These are phyloP conservation scores for Panopea generosa DNA, from an alignment of 2,888 invertebrate genomes.

Conservation along the genomic window DNA sequence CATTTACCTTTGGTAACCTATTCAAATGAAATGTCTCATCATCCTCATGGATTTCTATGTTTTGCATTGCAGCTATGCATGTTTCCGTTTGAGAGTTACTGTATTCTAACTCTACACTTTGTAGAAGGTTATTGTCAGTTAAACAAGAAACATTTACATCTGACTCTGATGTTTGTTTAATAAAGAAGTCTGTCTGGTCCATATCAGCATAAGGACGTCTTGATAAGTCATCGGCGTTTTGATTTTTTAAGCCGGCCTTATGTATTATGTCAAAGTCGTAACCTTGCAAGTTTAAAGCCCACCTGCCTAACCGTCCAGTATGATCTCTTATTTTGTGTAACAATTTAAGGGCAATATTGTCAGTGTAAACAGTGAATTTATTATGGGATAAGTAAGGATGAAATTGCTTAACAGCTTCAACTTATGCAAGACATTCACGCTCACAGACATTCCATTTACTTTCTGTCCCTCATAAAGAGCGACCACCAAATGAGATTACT, in stretches of 20 bases:
- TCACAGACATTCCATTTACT: slow-evolving; percentile 56
- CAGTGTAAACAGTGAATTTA: slow-evolving; percentile 50
- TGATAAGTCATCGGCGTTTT: slow-evolving; percentile 41
- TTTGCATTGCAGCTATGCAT: too few relatives aligned
- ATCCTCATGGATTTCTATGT: too few relatives aligned
- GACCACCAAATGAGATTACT: slow-evolving; percentile 61
- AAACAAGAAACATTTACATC: slow-evolving; percentile 5
- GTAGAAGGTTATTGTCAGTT: slow-evolving; percentile 4
- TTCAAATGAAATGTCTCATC: too few relatives aligned
- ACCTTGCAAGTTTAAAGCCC: slow-evolving; percentile 38
- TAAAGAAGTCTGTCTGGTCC: background rate
- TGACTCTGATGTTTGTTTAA: background rate
- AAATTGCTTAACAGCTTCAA: slow-evolving; percentile 59
- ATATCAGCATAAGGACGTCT: slow-evolving; percentile 24
- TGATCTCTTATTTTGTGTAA: slow-evolving; percentile 33
- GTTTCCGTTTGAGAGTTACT: too few relatives aligned
- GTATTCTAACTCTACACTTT: too few relatives aligned
- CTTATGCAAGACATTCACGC: slow-evolving; percentile 61
- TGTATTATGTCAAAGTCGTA: slow-evolving; percentile 35
- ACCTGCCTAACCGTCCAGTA: slow-evolving; percentile 34
- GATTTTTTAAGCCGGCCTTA: slow-evolving; percentile 38
- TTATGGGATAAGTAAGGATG: slow-evolving; percentile 49
- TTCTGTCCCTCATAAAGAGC: slow-evolving; percentile 21
- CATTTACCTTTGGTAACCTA: background rate
- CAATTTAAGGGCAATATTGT: slow-evolving; percentile 50